A percentile compares a stretch with the other conserved stretches of the same genome.
Conservation (phyloP, 2,888 invertebrate species). For the Phortica okadai region DNA sequence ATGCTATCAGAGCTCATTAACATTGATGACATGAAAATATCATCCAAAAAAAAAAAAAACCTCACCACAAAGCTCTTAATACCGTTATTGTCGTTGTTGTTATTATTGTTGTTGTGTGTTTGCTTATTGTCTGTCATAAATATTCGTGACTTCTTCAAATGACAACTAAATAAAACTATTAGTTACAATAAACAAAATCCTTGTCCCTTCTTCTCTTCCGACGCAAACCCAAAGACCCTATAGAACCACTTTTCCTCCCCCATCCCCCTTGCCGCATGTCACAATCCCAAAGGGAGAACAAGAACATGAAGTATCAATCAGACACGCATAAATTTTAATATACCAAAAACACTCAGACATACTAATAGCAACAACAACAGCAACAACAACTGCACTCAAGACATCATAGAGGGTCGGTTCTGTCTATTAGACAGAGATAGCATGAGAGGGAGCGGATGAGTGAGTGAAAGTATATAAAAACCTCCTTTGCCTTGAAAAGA, state of each 20-base stretch:
- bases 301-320: neutral
- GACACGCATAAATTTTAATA: neutral
- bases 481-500: slow-evolving; percentile 49
- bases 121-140: neutral
- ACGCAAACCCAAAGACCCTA: neutral
- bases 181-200: neutral
- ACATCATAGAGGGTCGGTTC: neutral
- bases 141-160: neutral
- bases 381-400: neutral
- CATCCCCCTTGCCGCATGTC: no score
- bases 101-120: no score
- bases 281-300: neutral
- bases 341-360: neutral
- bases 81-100: neutral
- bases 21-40: neutral
- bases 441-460: neutral
- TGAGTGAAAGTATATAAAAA: neutral
- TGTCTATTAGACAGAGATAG: neutral
- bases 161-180: neutral
- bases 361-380: neutral
- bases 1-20: neutral
- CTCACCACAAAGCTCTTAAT: neutral
- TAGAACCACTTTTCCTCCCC: no score
- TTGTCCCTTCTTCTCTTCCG: neutral
- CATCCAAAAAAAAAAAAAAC: no score